Conservation (phyloP, 2,113 vertebrate species). For the Platysteira castanea region DNA sequence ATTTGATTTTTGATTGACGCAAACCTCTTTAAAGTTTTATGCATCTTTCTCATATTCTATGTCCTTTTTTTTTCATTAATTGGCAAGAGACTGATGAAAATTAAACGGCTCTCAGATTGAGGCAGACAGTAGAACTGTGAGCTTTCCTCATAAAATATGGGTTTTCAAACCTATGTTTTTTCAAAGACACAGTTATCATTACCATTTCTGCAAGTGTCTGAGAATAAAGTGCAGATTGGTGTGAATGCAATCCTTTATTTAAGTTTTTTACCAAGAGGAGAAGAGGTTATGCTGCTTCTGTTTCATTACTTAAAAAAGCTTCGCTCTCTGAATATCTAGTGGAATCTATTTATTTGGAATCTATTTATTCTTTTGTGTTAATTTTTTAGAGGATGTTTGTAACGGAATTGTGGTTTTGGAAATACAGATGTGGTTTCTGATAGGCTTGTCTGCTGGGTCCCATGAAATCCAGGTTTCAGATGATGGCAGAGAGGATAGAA, state of each 20-base stretch:
- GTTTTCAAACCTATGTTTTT: neutral
- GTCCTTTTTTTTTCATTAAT: neutral
- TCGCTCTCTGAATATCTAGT: neutral
- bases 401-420: neutral
- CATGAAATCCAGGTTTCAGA: neutral
- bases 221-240: neutral
- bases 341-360: neutral
- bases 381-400: neutral
- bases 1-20: neutral
- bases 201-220: neutral
- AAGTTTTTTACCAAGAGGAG: neutral
- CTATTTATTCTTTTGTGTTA: neutral
- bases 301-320: neutral
- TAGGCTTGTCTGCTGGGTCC: neutral
- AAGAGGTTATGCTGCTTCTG: neutral
- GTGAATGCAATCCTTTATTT: neutral
- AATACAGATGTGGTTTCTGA: neutral
- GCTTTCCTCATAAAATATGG: neutral
- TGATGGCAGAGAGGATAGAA: neutral
- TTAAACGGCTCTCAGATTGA: neutral
- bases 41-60: neutral
- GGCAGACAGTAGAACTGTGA: neutral
- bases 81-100: neutral
- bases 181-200: neutral
- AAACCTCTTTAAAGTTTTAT: neutral